Conservation (phyloP, 2,888 invertebrate genomes). For the Drosophila stalkeri region DNA sequence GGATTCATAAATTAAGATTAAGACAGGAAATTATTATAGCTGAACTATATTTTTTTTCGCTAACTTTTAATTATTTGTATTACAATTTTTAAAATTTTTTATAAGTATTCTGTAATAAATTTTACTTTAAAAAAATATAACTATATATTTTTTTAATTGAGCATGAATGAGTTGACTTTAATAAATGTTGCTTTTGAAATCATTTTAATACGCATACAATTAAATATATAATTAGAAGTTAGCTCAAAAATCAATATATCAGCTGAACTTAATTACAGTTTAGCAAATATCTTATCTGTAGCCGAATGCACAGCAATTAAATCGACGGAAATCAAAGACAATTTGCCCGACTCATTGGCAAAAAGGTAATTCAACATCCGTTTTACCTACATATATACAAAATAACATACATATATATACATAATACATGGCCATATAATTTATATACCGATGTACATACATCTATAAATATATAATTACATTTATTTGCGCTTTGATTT, state of each 20-base stretch:
- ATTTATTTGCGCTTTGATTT: constrained; percentile 63
- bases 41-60: too few species aligned
- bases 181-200: constrained; percentile 1
- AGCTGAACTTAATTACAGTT: constrained; percentile 46
- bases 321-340: constrained; percentile 60
- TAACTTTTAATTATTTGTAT: too few species aligned
- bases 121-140: too few species aligned
- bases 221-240: constrained; percentile 47
- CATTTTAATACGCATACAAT: constrained; percentile 6
- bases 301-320: constrained; percentile 34
- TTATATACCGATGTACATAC: not conserved
- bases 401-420: constrained; percentile 11
- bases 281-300: constrained; percentile 19
- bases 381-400: constrained; percentile 34
- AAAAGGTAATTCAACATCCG: constrained; percentile 45
- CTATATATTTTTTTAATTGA: not conserved
- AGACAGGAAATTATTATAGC: too few species aligned
- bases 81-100: too few species aligned
- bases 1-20: too few species aligned
- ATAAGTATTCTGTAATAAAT: too few species aligned
- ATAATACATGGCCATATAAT: not conserved
- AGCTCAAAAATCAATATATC: constrained; percentile 20
- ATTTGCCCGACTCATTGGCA: constrained; percentile 42
- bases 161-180: not conserved
- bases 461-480: constrained; percentile 46